phyloP scores from a whole-genome alignment of 2,797 vertebrate genomes.

The Mormyrus hasselquistii region DNA sequence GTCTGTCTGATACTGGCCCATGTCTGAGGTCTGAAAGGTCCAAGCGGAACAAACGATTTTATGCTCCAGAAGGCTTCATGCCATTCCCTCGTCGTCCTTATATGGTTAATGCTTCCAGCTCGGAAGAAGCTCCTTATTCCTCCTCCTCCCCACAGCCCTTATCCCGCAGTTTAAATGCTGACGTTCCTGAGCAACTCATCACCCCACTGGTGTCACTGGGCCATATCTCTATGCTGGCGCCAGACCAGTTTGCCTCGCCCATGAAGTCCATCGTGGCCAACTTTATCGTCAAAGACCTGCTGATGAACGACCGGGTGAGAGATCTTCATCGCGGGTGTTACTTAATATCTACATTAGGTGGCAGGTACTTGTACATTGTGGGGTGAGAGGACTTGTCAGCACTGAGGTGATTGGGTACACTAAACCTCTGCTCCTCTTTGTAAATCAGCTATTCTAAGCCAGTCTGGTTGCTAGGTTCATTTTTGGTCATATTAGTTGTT shows the following conservation, averaged over 20 bases:
- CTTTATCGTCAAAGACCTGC: conserved; percentile 97
- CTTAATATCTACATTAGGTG: background rate
- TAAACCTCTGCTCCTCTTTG: background rate
- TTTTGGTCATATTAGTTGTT: background rate
- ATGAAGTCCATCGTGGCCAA: conserved; percentile 99
- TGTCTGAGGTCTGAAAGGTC: background rate
- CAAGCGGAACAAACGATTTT: background rate
- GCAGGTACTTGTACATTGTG: background rate
- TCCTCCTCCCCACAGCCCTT: conserved; percentile 67
- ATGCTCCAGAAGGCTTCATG: background rate
- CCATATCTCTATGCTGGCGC: conserved; percentile 97
- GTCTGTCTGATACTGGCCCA: background rate
- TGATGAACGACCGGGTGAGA: conserved; percentile 97
- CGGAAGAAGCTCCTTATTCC: background rate
- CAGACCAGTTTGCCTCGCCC: conserved; percentile 97
- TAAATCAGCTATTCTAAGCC: background rate
- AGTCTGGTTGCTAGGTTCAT: background rate
- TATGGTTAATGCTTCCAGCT: background rate
- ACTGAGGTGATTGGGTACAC: background rate
- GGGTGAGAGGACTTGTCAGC: background rate
- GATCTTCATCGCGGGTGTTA: background rate
- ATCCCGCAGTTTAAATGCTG: conserved; percentile 93
- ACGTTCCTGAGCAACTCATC: conserved; percentile 96
- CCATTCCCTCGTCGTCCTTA: background rate
- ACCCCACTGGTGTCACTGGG: conserved; percentile 93